These are phyloP conservation scores for Psammodynastes pulverulentus DNA, from an alignment of 2,113 vertebrate genomes.

Conservation along the genomic window DNA sequence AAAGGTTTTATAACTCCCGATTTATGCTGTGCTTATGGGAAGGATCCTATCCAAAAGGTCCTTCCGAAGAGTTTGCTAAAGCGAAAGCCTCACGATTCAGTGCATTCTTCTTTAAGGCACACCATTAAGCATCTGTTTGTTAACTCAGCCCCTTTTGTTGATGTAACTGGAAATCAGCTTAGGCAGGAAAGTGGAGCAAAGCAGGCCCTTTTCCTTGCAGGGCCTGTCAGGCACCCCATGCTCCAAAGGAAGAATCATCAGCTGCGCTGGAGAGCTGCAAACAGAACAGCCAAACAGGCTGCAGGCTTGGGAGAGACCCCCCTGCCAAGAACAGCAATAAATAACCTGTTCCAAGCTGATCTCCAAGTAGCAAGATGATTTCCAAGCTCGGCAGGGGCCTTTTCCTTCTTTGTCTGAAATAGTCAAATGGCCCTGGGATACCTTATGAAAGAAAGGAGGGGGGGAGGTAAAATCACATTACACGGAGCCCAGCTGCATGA, in stretches of 20 bases:
- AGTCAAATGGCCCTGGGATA: conserved; percentile 44
- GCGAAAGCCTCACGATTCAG: background rate
- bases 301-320: conserved; percentile 15
- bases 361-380: conserved; percentile 43
- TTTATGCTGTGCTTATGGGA: background rate
- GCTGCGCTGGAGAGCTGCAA: background rate
- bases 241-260: conserved; percentile 13
- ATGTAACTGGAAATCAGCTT: conserved; percentile 22
- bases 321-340: conserved; percentile 59
- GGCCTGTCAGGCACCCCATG: conserved; percentile 59
- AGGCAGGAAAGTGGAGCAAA: conserved; percentile 1
- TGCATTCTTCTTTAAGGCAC: background rate
- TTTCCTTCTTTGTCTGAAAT: conserved; percentile 44
- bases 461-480: background rate
- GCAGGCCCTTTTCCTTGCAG: conserved; percentile 2
- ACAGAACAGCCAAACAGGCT: conserved; percentile 42
- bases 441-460: background rate
- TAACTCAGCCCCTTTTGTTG: background rate
- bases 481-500: conserved; percentile 37
- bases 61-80: background rate
- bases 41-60: rapidly evolving
- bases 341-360: conserved; percentile 60
- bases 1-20: background rate
- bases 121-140: background rate
- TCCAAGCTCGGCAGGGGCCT: conserved; percentile 55